Evolutionary conservation across 2,113 vertebrate species (phyloP).

Genomic region (Bothrops jararaca): DNA sequence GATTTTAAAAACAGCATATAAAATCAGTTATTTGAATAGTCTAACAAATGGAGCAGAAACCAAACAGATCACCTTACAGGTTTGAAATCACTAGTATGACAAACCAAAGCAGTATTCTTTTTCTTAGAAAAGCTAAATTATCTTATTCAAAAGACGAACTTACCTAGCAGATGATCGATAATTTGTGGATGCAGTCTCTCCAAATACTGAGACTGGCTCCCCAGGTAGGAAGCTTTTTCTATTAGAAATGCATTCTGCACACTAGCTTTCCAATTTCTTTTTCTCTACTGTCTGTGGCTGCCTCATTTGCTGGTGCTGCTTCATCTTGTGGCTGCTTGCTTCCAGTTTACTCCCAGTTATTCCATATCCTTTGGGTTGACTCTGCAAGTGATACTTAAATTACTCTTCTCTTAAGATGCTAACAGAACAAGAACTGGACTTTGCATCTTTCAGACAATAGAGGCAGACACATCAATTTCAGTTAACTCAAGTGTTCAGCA

Average conservation of each 20-base stretch:
- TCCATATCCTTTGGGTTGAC: constrained; percentile 42
- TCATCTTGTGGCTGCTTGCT: constrained; percentile 52
- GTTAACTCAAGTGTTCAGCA: constrained; percentile 62
- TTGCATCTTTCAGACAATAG: constrained; percentile 48
- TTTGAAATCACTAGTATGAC: constrained; percentile 48
- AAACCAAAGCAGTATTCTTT: constrained; percentile 35
- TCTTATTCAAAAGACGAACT: constrained; percentile 65
- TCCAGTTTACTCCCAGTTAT: constrained; percentile 54
- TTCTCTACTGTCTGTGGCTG: constrained; percentile 47
- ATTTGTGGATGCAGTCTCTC: constrained; percentile 63
- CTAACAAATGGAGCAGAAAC: constrained; percentile 43
- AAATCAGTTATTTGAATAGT: constrained; percentile 45
- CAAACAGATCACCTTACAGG: constrained; percentile 36
- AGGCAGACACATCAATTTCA: constrained; percentile 48
- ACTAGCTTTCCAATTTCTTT: constrained; percentile 58
- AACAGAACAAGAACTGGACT: constrained; percentile 52
- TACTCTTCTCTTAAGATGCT: constrained; percentile 51
- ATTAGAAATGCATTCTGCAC: constrained; percentile 64
- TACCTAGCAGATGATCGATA: constrained; percentile 69
- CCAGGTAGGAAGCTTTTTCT: constrained; percentile 63
- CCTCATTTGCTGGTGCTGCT: constrained; percentile 59
- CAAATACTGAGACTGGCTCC: constrained; percentile 53
- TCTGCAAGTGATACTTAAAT: constrained; percentile 39
- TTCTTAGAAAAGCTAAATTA: constrained; percentile 45
- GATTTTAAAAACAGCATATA: constrained; percentile 30